A percentile compares a stretch with the other conserved stretches of the same genome.
Conservation (phyloP, 2,113 vertebrate genomes). For the Ovis aries region ARS-UI_Ramb_v3.0 NC_056056.1:168049501-168050000, state of each 20-base stretch:
- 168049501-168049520: constrained; percentile 63
- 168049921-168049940: neutral
- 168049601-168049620: neutral
- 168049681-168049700: constrained; percentile 28
- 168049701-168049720: neutral
- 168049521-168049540: constrained; percentile 65
- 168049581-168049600: neutral
- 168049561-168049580: constrained; percentile 41
- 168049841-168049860: neutral
- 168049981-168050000: neutral
- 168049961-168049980: neutral
- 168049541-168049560: constrained; percentile 67
- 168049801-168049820: neutral
- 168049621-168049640: neutral
- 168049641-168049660: neutral
- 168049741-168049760: neutral
- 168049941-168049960: neutral
- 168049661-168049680: constrained; percentile 34
- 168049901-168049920: neutral
- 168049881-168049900: neutral
- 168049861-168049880: neutral
- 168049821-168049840: neutral
- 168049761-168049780: constrained; percentile 16
- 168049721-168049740: neutral
- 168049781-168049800: neutral